A percentile compares a stretch with the other conserved stretches of the same genome.
These are phyloP conservation scores for Drosophila pseudoobscura DNA, from an alignment of 1,140 invertebrate species.

Conservation along the genomic window DNA sequence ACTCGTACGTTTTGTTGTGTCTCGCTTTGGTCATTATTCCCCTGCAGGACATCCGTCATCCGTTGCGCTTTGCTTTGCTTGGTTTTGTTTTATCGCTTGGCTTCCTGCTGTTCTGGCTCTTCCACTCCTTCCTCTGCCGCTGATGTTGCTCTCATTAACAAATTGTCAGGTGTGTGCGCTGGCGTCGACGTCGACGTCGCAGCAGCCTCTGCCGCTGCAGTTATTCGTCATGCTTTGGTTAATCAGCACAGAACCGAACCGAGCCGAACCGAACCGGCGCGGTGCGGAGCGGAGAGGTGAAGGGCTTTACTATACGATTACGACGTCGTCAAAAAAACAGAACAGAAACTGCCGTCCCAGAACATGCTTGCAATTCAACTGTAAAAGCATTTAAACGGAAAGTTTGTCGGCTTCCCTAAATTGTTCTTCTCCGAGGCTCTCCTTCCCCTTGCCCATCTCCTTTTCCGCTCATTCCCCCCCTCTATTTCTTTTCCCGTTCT, in stretches of 20 bases:
- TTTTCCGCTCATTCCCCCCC: background rate
- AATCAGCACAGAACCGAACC: slow-evolving; percentile 64
- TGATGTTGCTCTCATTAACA: slow-evolving; percentile 80
- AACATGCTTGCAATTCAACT: slow-evolving; percentile 66
- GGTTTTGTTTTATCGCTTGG: slow-evolving; percentile 73
- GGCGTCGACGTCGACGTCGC: slow-evolving; percentile 17
- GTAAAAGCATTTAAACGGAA: slow-evolving; percentile 73
- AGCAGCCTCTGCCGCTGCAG: slow-evolving; percentile 37
- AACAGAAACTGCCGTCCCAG: slow-evolving; percentile 28
- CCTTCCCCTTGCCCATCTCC: background rate
- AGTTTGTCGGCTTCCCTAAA: slow-evolving; percentile 43
- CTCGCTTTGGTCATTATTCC: slow-evolving; percentile 49
- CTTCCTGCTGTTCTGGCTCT: slow-evolving; percentile 53
- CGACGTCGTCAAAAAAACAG: slow-evolving; percentile 11
- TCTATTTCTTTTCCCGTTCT: background rate
- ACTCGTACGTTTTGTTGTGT: slow-evolving; percentile 26
- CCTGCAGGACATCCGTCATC: slow-evolving; percentile 76
- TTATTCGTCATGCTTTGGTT: slow-evolving; percentile 78
- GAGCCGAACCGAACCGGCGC: slow-evolving; percentile 12
- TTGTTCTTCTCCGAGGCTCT: background rate
- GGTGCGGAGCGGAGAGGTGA: background rate
- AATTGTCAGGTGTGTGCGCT: slow-evolving; percentile 77
- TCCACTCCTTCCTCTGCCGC: slow-evolving; percentile 5
- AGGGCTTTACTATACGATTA: slow-evolving; percentile 1
- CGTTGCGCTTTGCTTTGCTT: slow-evolving; percentile 69